phyloP scores from a whole-genome alignment of 1,140 invertebrate species.

The Saccostrea glomerata region DNA sequence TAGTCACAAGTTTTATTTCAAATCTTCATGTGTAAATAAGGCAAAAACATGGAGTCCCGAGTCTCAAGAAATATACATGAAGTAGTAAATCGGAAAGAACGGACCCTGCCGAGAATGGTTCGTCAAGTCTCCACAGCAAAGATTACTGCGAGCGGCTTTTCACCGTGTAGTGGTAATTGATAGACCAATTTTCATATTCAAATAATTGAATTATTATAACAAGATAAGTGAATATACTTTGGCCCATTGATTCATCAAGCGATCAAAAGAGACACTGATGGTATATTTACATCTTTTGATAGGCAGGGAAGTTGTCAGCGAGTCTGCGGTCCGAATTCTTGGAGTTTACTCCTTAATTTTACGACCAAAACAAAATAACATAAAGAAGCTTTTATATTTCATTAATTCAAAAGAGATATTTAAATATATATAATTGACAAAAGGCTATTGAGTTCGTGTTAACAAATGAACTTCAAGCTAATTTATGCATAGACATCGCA shows the following conservation, averaged over 20 bases:
- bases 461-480: slow-evolving; percentile 33
- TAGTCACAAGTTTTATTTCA: slow-evolving; percentile 11
- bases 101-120: not conserved
- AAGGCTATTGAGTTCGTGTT: slow-evolving; percentile 30
- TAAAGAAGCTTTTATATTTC: slow-evolving; percentile 25
- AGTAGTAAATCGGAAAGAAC: not conserved
- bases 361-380: slow-evolving; percentile 5
- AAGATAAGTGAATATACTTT: slow-evolving; percentile 45
- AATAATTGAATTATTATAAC: slow-evolving; percentile 54
- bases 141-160: not conserved
- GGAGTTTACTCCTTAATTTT: slow-evolving; percentile 3
- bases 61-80: not conserved
- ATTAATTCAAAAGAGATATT: slow-evolving; percentile 32
- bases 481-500: slow-evolving; percentile 23
- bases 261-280: slow-evolving; percentile 35
- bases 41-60: not conserved
- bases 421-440: slow-evolving; percentile 28
- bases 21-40: slow-evolving; percentile 35
- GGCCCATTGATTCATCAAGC: slow-evolving; percentile 22
- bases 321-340: slow-evolving; percentile 26
- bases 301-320: not conserved
- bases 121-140: not conserved
- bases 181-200: slow-evolving; percentile 51
- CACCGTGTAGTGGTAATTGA: slow-evolving; percentile 38
- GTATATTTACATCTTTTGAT: slow-evolving; percentile 29